Evolutionary conservation across 2,113 vertebrate genomes (phyloP).

Genomic region (Silurus glanis): DNA sequence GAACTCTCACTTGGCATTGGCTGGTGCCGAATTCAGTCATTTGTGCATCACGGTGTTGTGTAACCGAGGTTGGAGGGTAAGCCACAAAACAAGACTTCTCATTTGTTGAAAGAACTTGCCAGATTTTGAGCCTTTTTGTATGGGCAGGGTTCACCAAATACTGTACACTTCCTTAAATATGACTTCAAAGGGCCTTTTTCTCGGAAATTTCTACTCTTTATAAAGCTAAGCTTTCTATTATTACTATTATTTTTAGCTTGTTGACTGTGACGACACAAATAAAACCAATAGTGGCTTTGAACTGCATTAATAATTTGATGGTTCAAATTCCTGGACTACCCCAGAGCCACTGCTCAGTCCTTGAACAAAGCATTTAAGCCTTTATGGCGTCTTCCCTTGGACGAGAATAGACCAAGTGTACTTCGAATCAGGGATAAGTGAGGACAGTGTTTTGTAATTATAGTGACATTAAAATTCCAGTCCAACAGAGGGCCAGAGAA

Average conservation of each 20-base stretch:
- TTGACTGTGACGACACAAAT: background rate
- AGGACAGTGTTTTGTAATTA: background rate
- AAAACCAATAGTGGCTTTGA: background rate
- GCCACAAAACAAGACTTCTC: background rate
- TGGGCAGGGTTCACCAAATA: background rate
- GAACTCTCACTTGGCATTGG: background rate
- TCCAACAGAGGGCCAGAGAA: background rate
- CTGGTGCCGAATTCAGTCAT: background rate
- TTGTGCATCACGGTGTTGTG: background rate
- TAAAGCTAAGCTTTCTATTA: background rate
- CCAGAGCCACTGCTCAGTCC: background rate
- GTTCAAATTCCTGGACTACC: background rate
- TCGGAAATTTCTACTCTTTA: background rate
- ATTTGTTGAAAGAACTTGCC: background rate
- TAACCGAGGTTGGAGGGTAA: background rate
- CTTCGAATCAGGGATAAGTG: background rate
- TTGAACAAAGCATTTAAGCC: background rate
- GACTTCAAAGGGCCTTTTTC: background rate
- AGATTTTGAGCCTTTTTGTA: background rate
- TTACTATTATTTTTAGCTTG: background rate
- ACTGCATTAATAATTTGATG: background rate
- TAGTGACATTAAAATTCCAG: background rate
- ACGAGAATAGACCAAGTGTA: background rate
- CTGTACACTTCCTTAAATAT: background rate
- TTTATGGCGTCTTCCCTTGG: background rate